Base-by-base conservation (phyloP, 92 coral and sea anemone species). In the Blastomussa wellsi region DNA sequence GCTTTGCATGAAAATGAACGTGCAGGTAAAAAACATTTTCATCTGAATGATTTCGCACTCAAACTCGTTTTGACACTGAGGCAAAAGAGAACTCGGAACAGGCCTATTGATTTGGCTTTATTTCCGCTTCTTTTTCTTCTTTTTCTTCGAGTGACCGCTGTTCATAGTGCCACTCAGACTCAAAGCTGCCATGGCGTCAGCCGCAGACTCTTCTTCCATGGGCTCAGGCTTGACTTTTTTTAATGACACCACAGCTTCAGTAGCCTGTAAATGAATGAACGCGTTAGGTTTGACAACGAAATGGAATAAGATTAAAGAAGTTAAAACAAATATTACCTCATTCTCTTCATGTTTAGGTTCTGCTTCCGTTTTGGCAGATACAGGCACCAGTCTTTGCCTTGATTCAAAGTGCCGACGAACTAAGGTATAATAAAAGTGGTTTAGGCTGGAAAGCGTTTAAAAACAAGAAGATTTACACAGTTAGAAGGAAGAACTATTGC, bases 351-450 rank as follows among this genome's bases (percentile, higher is more conserved):
- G 78, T 68, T 11, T 42, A 14, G 82, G 7, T 9, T 72, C 84
- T 17, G 51, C 35, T 53, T 76, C 48, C 22, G 90, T 47, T 47
- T 39, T 48, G 9, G 51, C 82, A 13, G 89, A 48, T 10, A 80
- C 85, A 6, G 90, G 92, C 28, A 92, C 90, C 53, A 94, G 95
- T 52, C 98, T 92, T 69, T 88, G 86, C 71, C 95, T 82, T 26
- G 95, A 89, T 84, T 88, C 98, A 86, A 94, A 94, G 51, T 94
- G 95, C 19, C 98, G 93, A 38, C 95, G 92, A 42, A 94, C 98
- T 91, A 55, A 32, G 39, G 31, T 29, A 49, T 22, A 86, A 89
- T 48, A 26, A 67, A n/a, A 82, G 2, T 0, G 1, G 81, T 11
- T 55, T n/a, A 55, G 47, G 47, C 35, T 8, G 13, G 57, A 42